A percentile compares a stretch with the other conserved stretches of the same genome.
Conservation (phyloP, 2,797 vertebrate genomes). For the Cacajao melanocephalus region DNA sequence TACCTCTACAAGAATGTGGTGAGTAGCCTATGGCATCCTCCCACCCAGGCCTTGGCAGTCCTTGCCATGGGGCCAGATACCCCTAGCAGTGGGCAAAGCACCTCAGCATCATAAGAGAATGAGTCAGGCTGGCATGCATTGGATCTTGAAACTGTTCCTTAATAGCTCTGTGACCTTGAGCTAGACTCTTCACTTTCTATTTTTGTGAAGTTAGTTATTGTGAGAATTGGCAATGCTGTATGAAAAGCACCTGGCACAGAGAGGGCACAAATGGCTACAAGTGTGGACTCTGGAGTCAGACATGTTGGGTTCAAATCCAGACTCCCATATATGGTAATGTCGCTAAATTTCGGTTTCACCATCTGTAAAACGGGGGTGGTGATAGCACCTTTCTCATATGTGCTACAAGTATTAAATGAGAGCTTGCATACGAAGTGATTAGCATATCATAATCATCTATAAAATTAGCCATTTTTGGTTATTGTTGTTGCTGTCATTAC, state of each 20-base stretch:
- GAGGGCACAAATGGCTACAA: background rate
- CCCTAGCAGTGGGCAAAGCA: fast-evolving
- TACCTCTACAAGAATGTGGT: conserved; percentile 99
- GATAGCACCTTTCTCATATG: background rate
- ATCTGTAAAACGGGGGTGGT: background rate
- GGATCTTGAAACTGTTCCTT: background rate
- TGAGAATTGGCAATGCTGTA: background rate
- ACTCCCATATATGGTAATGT: background rate
- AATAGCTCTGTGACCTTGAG: background rate
- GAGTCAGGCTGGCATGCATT: background rate
- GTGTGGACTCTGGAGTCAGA: background rate
- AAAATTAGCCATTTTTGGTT: background rate
- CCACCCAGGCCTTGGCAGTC: background rate
- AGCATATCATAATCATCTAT: background rate
- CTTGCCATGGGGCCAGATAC: background rate
- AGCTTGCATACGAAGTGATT: background rate
- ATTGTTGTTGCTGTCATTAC: background rate
- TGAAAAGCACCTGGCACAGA: background rate
- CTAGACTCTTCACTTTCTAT: background rate
- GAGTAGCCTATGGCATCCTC: conserved; percentile 59
- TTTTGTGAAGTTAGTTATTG: background rate
- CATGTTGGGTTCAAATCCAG: background rate
- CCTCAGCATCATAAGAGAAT: background rate
- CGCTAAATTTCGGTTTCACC: background rate
- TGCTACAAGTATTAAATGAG: background rate